phyloP scores from a whole-genome alignment of 2,888 invertebrate genomes.

The Eupelmus urozonus region DNA sequence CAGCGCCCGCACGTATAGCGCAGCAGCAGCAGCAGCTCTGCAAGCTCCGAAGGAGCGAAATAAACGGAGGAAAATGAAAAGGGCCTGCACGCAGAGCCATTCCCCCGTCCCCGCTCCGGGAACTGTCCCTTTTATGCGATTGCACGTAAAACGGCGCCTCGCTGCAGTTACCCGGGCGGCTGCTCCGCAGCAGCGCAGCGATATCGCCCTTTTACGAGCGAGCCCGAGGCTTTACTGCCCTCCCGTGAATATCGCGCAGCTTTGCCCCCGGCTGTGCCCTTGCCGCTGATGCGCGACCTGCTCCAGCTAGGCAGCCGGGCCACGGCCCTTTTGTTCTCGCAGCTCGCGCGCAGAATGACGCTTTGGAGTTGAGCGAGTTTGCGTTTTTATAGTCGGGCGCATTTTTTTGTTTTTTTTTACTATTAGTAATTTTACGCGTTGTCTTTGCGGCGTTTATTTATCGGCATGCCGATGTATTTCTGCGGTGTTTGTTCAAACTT shows the following conservation, averaged over 20 bases:
- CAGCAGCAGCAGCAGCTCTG: no score
- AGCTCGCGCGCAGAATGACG: no score
- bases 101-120: not conserved
- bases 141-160: conserved; percentile 41
- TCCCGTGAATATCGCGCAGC: conserved; percentile 54
- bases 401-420: not conserved
- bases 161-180: no score
- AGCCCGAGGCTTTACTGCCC: conserved; percentile 60
- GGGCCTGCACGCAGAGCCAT: not conserved
- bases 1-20: no score
- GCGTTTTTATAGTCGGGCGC: not conserved
- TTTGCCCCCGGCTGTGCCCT: not conserved
- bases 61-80: conserved; percentile 7
- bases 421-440: no score
- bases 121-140: conserved; percentile 31
- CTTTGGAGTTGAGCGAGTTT: no score
- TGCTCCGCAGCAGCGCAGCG: not conserved
- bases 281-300: no score
- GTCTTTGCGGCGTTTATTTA: no score
- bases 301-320: not conserved
- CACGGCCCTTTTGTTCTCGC: no score
- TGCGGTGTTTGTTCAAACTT: no score
- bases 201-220: conserved; percentile 62
- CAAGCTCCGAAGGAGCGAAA: not conserved
- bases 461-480: no score